Evolutionary conservation across 2,797 vertebrate species (phyloP).

Genomic region (Xenops minutus): DNA sequence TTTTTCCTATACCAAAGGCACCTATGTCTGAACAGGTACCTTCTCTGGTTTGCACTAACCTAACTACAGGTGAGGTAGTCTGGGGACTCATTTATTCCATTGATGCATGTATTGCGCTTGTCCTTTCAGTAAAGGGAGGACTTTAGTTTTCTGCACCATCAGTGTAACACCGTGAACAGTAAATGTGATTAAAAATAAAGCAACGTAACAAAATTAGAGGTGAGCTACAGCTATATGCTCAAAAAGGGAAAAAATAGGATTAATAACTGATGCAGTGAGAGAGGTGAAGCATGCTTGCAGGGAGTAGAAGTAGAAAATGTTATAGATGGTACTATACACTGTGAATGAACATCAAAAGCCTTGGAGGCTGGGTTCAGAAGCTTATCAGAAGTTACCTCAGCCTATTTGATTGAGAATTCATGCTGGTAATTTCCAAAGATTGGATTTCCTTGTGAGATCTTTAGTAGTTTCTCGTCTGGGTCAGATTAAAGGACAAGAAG

Average conservation of each 20-base stretch:
- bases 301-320: conserved; percentile 38
- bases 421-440: conserved; percentile 61
- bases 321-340: conserved; percentile 26
- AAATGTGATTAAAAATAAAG: conserved; percentile 46
- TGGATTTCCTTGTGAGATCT: conserved; percentile 53
- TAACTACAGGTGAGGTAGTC: neutral
- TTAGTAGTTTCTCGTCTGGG: conserved; percentile 27
- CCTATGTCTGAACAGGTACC: neutral
- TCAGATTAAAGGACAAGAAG: conserved; percentile 55
- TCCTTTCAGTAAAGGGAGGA: neutral
- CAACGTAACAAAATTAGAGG: conserved; percentile 8
- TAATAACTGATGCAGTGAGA: conserved; percentile 35
- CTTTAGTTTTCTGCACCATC: neutral
- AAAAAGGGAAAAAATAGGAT: conserved; percentile 31
- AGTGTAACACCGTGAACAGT: neutral
- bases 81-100: neutral
- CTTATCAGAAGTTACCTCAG: conserved; percentile 48
- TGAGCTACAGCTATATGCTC: neutral
- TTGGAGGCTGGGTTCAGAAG: conserved; percentile 36
- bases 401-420: conserved; percentile 61
- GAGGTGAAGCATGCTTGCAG: conserved; percentile 27
- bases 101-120: neutral
- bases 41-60: neutral
- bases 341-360: conserved; percentile 28
- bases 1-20: neutral